Evolutionary conservation across 2,888 invertebrate species (phyloP), one percentile per base, ranked within the genome.

Genomic region (Aproaerema taeniolella): DNA sequence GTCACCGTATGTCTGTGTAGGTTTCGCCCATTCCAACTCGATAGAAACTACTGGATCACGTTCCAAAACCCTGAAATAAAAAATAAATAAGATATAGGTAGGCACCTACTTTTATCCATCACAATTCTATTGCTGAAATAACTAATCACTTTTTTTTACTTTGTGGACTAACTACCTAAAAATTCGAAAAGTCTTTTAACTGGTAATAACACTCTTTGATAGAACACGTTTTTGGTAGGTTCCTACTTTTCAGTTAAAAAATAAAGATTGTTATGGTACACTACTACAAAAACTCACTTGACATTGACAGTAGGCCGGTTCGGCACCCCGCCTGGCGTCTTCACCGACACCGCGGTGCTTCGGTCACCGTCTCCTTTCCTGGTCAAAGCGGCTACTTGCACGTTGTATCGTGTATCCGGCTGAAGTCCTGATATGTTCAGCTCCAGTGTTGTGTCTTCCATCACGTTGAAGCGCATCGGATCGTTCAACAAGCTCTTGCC

Each of bases 361-460:
- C 97, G 89, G 72, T 95, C 94, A 12, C 99, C 99, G 73, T 99
- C 99, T 30, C 99, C 99, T 76, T 97, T 97, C 47, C 97, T 90
- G 2, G 99, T 99, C 45, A 98, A 88, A 0, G 98, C 99, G 0
- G 97, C 97, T 42, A 99, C 97, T 87, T 97, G 95, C 42, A 98
- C 93, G 39, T 92, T 92, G 82, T 99, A 99, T 57, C 92, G 91
- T 0, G 99, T 97, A 67, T 99, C 98, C 2, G 99, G 98, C 74
- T 98, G 96, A 31, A 99, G 88, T 9, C 94, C 95, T 9, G 94
- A 93, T 37, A 98, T 92, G 69, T 95, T 96, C 57, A 93, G 89
- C 66, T 95, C 93, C 41, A 93, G 71, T 6, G 91, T 89, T 10
- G 90, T 89, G 36, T 94, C 93, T 61, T 95, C 95, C 58, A 93